A percentile compares a stretch with the other conserved stretches of the same genome.
phyloP scores from a whole-genome alignment of 2,113 vertebrate genomes.

The Cyphomyrus plagiostoma region DNA sequence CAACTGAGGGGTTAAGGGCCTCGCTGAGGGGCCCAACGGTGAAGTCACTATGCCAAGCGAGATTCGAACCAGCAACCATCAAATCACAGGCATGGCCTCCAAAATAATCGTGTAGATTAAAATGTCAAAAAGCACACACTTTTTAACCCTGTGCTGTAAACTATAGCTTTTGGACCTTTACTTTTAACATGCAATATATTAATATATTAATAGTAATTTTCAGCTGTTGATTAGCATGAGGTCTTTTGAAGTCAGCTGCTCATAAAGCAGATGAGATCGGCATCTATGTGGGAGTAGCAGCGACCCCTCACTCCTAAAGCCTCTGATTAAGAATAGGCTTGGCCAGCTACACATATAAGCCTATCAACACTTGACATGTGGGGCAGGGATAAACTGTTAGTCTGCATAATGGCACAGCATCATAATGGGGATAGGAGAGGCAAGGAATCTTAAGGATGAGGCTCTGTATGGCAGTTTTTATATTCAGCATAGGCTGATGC shows the following conservation, averaged over 20 bases:
- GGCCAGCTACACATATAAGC: slow-evolving; percentile 7
- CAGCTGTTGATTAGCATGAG: not conserved
- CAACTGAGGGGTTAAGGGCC: not conserved
- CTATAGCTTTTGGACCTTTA: not conserved
- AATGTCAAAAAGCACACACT: not conserved
- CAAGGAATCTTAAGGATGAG: not conserved
- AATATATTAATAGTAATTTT: not conserved
- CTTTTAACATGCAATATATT: not conserved
- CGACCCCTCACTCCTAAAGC: slow-evolving; percentile 1
- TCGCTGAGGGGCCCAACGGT: not conserved
- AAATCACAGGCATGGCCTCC: not conserved
- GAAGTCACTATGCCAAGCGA: not conserved
- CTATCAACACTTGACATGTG: slow-evolving; percentile 12
- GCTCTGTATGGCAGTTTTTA: not conserved
- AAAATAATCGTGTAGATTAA: not conserved
- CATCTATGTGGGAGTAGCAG: not conserved
- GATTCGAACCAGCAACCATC: not conserved
- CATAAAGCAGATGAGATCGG: not conserved
- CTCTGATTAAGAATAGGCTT: not conserved
- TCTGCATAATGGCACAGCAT: slow-evolving; percentile 3
- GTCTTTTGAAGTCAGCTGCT: not conserved
- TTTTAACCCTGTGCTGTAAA: not conserved
- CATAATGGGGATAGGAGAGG: not conserved
- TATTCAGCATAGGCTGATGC: slow-evolving; percentile 4
- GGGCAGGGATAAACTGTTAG: not conserved